A percentile compares a stretch with the other conserved stretches of the same genome.
phyloP scores from a whole-genome alignment of 35 echinoderm and acorn worm species.

The Apostichopus parvimensis region DNA sequence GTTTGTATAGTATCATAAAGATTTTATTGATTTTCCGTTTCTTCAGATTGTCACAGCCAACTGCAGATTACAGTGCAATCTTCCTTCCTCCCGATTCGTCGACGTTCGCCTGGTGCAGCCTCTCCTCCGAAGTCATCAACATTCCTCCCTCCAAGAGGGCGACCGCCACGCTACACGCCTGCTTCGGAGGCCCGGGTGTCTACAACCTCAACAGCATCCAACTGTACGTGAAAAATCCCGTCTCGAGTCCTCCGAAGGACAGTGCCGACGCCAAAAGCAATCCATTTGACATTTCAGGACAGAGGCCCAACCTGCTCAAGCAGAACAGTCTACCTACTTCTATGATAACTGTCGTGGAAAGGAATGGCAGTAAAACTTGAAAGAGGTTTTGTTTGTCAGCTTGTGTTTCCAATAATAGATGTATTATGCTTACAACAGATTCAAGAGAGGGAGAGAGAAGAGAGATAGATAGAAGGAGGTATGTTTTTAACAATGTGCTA shows the following conservation, averaged over 20 bases:
- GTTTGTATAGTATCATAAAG: background rate
- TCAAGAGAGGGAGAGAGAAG: too few species aligned
- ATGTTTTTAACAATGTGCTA: too few species aligned
- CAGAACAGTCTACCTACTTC: conserved; percentile 69
- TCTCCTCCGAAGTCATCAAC: conserved; percentile 62
- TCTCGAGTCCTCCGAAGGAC: background rate
- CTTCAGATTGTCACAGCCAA: conserved; percentile 22
- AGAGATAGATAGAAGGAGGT: too few species aligned
- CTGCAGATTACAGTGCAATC: conserved; percentile 44
- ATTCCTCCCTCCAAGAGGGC: conserved; percentile 55
- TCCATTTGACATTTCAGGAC: background rate
- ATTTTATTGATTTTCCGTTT: background rate
- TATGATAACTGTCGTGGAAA: conserved; percentile 70
- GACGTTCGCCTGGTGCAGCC: conserved; percentile 81
- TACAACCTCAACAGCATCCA: conserved; percentile 87
- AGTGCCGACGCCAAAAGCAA: conserved; percentile 34
- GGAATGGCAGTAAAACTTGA: conserved; percentile 18
- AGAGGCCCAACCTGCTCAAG: conserved; percentile 44
- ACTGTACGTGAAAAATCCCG: conserved; percentile 39
- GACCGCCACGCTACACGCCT: conserved; percentile 64
- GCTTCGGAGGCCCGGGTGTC: conserved; percentile 83
- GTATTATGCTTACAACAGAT: too few species aligned
- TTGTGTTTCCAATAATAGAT: too few species aligned
- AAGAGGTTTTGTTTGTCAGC: background rate
- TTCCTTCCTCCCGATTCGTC: conserved; percentile 59